Percentiles rank a stretch among this genome's conserved stretches.
Evolutionary conservation across 2,888 invertebrate species (phyloP).

Genomic region (Drosophila dives): DNA sequence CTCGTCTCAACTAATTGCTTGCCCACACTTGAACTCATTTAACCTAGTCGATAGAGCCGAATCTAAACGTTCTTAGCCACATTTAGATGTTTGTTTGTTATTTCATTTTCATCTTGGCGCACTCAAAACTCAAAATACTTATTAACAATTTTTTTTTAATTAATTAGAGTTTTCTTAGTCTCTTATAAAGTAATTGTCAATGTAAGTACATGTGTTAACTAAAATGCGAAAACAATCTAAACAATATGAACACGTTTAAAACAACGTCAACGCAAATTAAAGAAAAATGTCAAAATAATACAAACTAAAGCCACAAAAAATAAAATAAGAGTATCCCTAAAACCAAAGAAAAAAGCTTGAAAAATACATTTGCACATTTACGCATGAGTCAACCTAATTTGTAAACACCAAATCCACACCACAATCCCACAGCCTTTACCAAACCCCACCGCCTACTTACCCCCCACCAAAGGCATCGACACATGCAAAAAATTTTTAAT

Average conservation of each 20-base stretch:
- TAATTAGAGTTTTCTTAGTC: slow-evolving; percentile 60
- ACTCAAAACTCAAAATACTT: slow-evolving; percentile 34
- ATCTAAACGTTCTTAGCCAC: slow-evolving; percentile 26
- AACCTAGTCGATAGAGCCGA: slow-evolving; percentile 33
- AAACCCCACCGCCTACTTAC: neutral
- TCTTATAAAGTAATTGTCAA: slow-evolving; percentile 74
- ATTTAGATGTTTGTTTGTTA: slow-evolving; percentile 36
- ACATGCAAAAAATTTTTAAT: slow-evolving; percentile 44
- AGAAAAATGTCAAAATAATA: slow-evolving; percentile 44
- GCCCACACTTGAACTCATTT: slow-evolving; percentile 49
- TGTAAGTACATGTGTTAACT: slow-evolving; percentile 73
- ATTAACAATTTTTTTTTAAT: slow-evolving; percentile 30
- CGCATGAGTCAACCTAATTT: slow-evolving; percentile 85
- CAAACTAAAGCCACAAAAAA: slow-evolving; percentile 27
- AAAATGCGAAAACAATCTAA: slow-evolving; percentile 40
- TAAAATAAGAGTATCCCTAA: slow-evolving; percentile 25
- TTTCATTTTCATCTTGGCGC: slow-evolving; percentile 50
- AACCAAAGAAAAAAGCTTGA: slow-evolving; percentile 78
- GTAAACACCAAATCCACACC: slow-evolving; percentile 53
- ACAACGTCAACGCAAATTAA: slow-evolving; percentile 53
- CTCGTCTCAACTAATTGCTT: slow-evolving; percentile 54
- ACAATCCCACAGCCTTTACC: slow-evolving; percentile 28
- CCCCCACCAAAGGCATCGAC: slow-evolving; percentile 39
- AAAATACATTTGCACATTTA: slow-evolving; percentile 85
- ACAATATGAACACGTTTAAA: slow-evolving; percentile 47